Evolutionary conservation across 2,888 invertebrate genomes (phyloP), one percentile per base, ranked within the genome.

Genomic region (Heteropelma amictum): DNA sequence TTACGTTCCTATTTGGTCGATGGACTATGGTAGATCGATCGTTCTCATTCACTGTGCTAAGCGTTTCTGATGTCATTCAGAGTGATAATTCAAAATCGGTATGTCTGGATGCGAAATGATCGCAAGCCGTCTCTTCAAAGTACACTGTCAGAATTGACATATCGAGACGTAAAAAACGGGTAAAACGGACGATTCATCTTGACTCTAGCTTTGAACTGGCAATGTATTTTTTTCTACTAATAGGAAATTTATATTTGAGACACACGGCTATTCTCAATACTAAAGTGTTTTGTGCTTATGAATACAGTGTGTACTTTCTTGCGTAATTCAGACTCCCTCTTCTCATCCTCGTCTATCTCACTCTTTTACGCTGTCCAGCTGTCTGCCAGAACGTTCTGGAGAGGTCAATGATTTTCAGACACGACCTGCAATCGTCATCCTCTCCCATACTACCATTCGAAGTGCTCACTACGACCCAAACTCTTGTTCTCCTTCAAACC

Each of bases 331-430:
- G 78, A 12, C 77, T 53, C 47, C 3, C 21, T 17, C n/a, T 45
- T 23, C 5, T n/a, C 8, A 8, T 7, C 33, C 5, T n/a, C 8
- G 10, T 7, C 21, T 30, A 19, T 49, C 19, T 28, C 28, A 28
- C 47, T 71, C 75, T 14, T 21, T 7, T 26, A 69, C 82, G 85
- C 83, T 83, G 81, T 80, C 83, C 84, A 85, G 85, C 86, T 86
- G 85, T 85, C 81, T 80, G 78, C 77, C 77, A 73, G 70, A 58
- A 51, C 63, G 64, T 54, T 54, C 40, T 54, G 19, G n/a, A 35
- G 54, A 56, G 56, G 61, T 54, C 60, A 40, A 65, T 23, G 30
- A 17, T 63, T 51, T 60, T 65, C 26, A 35, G 23, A 51, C 28
- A 45, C 42, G 53, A 53, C 28, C 26, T 28, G 14, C 38, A 45